Percentiles rank a stretch among this genome's conserved stretches.
These are phyloP conservation scores for Amphiprion clarkii DNA, from an alignment of 2,797 vertebrate species.

Conservation along the genomic window DNA sequence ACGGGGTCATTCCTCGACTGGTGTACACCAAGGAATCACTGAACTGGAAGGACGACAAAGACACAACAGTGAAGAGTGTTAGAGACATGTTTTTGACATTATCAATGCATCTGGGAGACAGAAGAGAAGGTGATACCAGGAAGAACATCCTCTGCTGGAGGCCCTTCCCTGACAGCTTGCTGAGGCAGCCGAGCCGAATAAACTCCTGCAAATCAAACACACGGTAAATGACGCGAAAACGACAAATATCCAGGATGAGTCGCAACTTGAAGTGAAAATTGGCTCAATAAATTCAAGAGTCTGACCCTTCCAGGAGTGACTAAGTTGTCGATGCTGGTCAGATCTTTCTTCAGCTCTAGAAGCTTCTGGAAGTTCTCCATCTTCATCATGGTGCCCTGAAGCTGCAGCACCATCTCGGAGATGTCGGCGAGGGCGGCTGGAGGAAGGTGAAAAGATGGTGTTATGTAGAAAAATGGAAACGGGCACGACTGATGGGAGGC, in stretches of 20 bases:
- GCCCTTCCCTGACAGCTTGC: slow-evolving; percentile 97
- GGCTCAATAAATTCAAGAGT: neutral
- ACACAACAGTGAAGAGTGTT: neutral
- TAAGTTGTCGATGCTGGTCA: slow-evolving; percentile 93
- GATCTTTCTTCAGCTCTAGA: slow-evolving; percentile 95
- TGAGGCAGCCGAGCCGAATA: slow-evolving; percentile 95
- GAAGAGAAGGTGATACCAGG: slow-evolving; percentile 85
- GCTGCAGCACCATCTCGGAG: slow-evolving; percentile 93
- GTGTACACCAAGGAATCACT: slow-evolving; percentile 95
- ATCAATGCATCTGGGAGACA: neutral
- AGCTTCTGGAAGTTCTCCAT: slow-evolving; percentile 99
- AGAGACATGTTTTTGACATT: neutral
- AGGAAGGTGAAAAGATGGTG: neutral
- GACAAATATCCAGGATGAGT: neutral
- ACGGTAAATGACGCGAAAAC: neutral
- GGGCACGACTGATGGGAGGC: neutral
- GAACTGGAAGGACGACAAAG: slow-evolving; percentile 83
- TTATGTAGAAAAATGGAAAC: neutral
- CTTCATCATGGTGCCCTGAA: slow-evolving; percentile 95
- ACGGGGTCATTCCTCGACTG: slow-evolving; percentile 92
- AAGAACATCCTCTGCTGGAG: slow-evolving; percentile 99
- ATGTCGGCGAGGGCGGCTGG: slow-evolving; percentile 94
- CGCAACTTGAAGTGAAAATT: no score
- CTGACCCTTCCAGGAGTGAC: slow-evolving; percentile 90
- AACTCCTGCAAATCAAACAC: slow-evolving; percentile 88